A percentile compares a stretch with the other conserved stretches of the same genome.
Conservation (phyloP, 2,888 invertebrate species). For the Ichneumoninae sp. region DNA sequence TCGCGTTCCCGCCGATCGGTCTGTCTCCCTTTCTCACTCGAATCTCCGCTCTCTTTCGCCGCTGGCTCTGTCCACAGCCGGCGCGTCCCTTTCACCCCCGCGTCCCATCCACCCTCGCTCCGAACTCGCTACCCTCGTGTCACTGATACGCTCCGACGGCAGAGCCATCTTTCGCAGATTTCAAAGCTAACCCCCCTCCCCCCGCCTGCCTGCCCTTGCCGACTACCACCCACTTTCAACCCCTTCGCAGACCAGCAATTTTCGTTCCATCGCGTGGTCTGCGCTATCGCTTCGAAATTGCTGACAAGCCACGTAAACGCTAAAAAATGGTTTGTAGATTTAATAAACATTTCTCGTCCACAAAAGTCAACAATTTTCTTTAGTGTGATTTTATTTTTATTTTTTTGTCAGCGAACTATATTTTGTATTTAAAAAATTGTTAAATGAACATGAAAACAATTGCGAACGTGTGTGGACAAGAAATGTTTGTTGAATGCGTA, state of each 20-base stretch:
- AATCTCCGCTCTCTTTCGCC: constrained; percentile 46
- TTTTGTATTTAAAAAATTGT: too few species aligned
- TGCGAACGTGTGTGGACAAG: too few species aligned
- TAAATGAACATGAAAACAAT: too few species aligned
- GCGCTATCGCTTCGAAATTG: constrained; percentile 40
- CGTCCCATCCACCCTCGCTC: constrained; percentile 30
- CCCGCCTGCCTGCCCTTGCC: not conserved
- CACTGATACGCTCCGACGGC: constrained; percentile 55
- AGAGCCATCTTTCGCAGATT: constrained; percentile 64
- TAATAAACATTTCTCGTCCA: too few species aligned
- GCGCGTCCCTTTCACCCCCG: constrained; percentile 40
- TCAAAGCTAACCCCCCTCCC: constrained; percentile 40
- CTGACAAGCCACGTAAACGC: constrained; percentile 31
- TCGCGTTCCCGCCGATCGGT: constrained; percentile 4
- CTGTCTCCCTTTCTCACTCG: constrained; percentile 16
- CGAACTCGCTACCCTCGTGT: constrained; percentile 31
- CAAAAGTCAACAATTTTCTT: too few species aligned
- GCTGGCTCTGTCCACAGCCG: constrained; percentile 24
- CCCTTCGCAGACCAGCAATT: constrained; percentile 40
- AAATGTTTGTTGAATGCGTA: too few species aligned
- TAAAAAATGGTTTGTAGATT: too few species aligned
- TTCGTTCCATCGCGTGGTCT: constrained; percentile 46
- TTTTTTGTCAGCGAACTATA: too few species aligned
- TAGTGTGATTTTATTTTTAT: too few species aligned
- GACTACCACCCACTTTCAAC: constrained; percentile 15